These are phyloP conservation scores for Tetragonisca angustula DNA, from an alignment of 2,888 invertebrate species.

Conservation along the genomic window DNA sequence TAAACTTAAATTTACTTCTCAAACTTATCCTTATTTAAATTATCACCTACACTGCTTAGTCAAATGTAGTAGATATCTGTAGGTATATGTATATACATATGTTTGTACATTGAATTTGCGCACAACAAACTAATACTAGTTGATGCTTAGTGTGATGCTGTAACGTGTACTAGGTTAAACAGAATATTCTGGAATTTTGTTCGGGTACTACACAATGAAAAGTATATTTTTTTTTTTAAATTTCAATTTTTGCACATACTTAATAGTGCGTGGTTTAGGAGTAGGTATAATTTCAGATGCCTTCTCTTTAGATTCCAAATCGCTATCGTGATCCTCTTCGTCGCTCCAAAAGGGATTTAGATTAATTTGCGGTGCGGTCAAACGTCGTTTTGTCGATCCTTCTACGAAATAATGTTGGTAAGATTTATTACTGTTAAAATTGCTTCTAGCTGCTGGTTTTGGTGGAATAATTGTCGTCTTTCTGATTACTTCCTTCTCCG, in stretches of 20 bases:
- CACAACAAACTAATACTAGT: not conserved
- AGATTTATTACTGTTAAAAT: conserved; percentile 61
- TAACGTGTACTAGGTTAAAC: too few species aligned
- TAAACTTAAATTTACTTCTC: too few species aligned
- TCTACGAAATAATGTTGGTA: conserved; percentile 49
- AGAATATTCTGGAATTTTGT: not conserved
- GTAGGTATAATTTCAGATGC: conserved; percentile 80
- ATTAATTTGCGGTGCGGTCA: conserved; percentile 85
- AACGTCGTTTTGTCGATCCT: conserved; percentile 73
- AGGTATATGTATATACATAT: not conserved
- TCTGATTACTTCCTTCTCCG: conserved; percentile 21
- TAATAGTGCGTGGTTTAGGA: conserved; percentile 84
- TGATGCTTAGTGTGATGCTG: too few species aligned
- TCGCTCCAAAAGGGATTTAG: conserved; percentile 91
- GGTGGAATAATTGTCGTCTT: conserved; percentile 73
- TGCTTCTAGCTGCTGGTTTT: conserved; percentile 80
- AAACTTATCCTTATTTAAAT: too few species aligned
- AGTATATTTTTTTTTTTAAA: not conserved
- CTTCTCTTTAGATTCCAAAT: conserved; percentile 62
- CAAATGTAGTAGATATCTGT: not conserved
- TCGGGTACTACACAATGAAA: not conserved
- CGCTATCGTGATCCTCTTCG: conserved; percentile 86
- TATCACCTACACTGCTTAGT: too few species aligned
- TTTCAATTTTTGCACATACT: conserved; percentile 74
- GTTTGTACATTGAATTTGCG: not conserved